These are phyloP conservation scores for Apotomis capreana DNA, from an alignment of 2,888 invertebrate species.

Conservation along the genomic window DNA sequence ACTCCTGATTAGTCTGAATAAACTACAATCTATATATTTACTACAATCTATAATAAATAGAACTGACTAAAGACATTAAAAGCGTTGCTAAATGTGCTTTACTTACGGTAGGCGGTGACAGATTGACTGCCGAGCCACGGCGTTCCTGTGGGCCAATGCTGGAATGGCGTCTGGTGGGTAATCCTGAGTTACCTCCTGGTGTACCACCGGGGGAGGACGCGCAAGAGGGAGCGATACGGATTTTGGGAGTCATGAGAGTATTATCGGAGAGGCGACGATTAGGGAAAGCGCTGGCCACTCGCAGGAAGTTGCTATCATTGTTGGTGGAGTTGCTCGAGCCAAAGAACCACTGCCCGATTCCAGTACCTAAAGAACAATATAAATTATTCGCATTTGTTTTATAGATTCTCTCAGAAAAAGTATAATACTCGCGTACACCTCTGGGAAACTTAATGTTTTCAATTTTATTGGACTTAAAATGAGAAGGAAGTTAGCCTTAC, in stretches of 20 bases:
- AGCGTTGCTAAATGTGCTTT: slow-evolving; percentile 32
- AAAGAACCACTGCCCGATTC: slow-evolving; percentile 92
- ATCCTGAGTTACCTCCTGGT: slow-evolving; percentile 88
- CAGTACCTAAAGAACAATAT: slow-evolving; percentile 58
- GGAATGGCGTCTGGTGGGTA: slow-evolving; percentile 94
- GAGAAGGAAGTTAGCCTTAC: slow-evolving; percentile 40
- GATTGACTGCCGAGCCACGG: slow-evolving; percentile 91
- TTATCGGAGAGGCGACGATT: slow-evolving; percentile 95
- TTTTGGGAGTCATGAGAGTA: slow-evolving; percentile 95
- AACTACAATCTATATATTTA: slow-evolving; percentile 31
- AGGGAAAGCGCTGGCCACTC: slow-evolving; percentile 91
- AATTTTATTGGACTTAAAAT: too few relatives aligned
- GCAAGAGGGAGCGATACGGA: slow-evolving; percentile 93
- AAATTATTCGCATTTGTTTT: not conserved
- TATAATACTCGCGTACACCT: too few relatives aligned
- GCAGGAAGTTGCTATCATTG: slow-evolving; percentile 91
- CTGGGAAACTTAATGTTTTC: too few relatives aligned
- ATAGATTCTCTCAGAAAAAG: too few relatives aligned
- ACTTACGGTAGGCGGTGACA: slow-evolving; percentile 95
- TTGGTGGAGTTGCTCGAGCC: slow-evolving; percentile 93
- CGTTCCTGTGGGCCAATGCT: slow-evolving; percentile 96
- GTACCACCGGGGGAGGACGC: slow-evolving; percentile 91
- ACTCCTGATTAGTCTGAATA: slow-evolving; percentile 24
- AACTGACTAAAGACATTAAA: slow-evolving; percentile 26
- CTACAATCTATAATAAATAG: slow-evolving; percentile 34